Conservation (phyloP, 1,140 invertebrate species). For the Trichomalopsis sarcophagae region DNA sequence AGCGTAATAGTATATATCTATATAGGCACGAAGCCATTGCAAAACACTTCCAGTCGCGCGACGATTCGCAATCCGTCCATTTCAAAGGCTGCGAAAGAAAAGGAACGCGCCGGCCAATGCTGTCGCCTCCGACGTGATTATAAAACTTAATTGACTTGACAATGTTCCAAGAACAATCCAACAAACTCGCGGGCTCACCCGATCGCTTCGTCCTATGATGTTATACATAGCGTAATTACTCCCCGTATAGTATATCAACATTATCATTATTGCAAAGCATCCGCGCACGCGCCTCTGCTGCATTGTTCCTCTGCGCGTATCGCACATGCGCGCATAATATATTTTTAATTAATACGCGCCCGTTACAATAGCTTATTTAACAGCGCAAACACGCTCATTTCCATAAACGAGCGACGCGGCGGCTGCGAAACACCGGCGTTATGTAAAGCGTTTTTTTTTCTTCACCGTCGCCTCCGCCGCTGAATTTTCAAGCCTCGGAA, state of each 20-base stretch:
- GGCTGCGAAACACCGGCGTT: not conserved
- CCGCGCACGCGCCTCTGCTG: too few species aligned
- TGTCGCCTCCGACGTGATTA: slow-evolving; percentile 24
- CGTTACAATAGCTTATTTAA: not conserved
- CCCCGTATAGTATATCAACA: not conserved
- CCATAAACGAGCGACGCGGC: not conserved
- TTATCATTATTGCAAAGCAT: not conserved
- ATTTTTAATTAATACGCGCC: slow-evolving; percentile 32
- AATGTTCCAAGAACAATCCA: slow-evolving; percentile 47
- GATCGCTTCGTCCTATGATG: not conserved
- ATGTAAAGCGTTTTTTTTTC: not conserved
- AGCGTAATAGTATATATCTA: not conserved
- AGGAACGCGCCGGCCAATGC: slow-evolving; percentile 5
- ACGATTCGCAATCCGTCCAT: not conserved
- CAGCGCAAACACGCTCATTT: slow-evolving; percentile 4
- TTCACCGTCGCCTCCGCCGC: not conserved
- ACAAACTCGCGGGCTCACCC: not conserved
- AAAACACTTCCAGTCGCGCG: slow-evolving; percentile 6
- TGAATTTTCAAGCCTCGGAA: not conserved
- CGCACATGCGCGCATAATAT: not conserved
- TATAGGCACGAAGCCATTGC: not conserved
- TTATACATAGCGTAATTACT: not conserved
- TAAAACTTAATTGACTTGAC: slow-evolving; percentile 43
- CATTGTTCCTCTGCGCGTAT: not conserved
- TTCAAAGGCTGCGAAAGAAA: not conserved